Evolutionary conservation across 2,797 vertebrate species (phyloP).

Genomic region (Coracias cyanogaster): DNA sequence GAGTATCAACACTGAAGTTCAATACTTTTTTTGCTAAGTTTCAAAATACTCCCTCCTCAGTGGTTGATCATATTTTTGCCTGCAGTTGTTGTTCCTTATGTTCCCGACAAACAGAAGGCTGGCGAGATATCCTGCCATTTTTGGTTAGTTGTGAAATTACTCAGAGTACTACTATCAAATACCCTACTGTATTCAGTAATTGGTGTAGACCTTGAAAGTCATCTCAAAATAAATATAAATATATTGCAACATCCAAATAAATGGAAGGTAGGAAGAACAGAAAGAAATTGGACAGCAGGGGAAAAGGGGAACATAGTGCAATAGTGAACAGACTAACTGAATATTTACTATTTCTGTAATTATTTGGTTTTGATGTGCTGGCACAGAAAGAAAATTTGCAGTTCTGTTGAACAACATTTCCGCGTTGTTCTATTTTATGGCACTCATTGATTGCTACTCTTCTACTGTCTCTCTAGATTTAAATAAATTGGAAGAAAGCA

Average conservation of each 20-base stretch:
- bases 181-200: not conserved
- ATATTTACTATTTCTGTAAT: not conserved
- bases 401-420: not conserved
- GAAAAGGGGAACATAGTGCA: not conserved
- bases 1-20: not conserved
- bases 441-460: not conserved
- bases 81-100: not conserved
- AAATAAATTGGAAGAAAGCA: not conserved
- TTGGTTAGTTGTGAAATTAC: conserved; percentile 9
- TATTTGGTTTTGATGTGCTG: not conserved
- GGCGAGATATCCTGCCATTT: not conserved
- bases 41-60: not conserved
- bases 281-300: not conserved
- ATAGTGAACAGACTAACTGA: not conserved
- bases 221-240: conserved; percentile 11
- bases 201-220: not conserved
- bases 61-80: not conserved
- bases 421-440: not conserved
- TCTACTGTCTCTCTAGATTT: not conserved
- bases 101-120: not conserved
- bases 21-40: not conserved
- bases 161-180: not conserved
- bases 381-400: not conserved
- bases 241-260: not conserved
- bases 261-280: not conserved